These are phyloP conservation scores for Matsumurasca onukii DNA, from an alignment of 1,140 invertebrate species.

Conservation along the genomic window DNA sequence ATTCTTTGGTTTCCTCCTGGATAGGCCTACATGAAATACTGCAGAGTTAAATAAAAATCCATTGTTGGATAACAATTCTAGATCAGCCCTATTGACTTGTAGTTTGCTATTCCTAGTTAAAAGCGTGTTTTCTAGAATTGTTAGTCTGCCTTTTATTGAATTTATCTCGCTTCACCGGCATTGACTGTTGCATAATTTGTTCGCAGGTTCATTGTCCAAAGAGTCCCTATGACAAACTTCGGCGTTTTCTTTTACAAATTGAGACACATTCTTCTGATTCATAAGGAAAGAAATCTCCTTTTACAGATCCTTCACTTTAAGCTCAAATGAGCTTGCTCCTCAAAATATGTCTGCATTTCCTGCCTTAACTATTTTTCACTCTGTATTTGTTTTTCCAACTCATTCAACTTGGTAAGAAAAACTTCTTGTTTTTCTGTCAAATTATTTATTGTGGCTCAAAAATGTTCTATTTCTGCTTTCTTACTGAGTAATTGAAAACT, in stretches of 20 bases:
- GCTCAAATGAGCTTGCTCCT: background rate
- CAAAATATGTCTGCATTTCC: background rate
- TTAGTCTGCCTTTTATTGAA: background rate
- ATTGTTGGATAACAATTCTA: background rate
- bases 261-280: background rate
- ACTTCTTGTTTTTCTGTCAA: slow-evolving; percentile 7
- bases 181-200: background rate
- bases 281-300: background rate
- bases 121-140: background rate
- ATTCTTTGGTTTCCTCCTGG: background rate
- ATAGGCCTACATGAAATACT: background rate
- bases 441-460: background rate
- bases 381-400: slow-evolving; percentile 5
- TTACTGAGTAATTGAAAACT: slow-evolving; percentile 5
- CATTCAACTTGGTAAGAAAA: background rate
- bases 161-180: background rate
- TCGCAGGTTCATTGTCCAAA: background rate
- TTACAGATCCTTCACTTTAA: background rate
- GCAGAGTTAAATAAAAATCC: background rate
- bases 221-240: background rate
- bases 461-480: background rate
- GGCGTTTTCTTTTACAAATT: background rate
- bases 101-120: background rate
- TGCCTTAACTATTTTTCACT: background rate
- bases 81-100: background rate